Evolutionary conservation across 2,888 invertebrate genomes (phyloP), one percentile per base, ranked within the genome.

Genomic region (Lasioglossum malachurum): DNA sequence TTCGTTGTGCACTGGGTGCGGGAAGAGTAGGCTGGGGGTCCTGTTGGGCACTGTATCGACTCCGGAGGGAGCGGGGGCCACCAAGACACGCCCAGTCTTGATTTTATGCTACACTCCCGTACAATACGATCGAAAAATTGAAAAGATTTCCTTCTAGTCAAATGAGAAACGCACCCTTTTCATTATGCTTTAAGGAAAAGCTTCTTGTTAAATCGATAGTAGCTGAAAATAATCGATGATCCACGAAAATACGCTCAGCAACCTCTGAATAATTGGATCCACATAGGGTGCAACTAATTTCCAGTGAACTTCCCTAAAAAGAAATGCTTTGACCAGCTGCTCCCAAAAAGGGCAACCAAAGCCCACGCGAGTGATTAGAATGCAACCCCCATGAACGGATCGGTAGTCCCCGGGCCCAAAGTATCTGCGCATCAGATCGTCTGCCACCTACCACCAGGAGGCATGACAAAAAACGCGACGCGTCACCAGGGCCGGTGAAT

Each of bases 401-500:
- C 49, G 49, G 53, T 23, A 53, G 53, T 53, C 8, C 23, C 23
- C 53, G 10, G 53, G 53, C 10, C 53, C 23, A 3, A 23, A 23
- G 23, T 53, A 53, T 53, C 53, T n/a, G 1, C 53, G 10, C 10
- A 10, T 23, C 10, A 1, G 31, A 31, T 67, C 67, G 35, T 31
- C 67, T 69, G 19, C 69, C 38, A 69, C 69, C 38, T 38, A 69
- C 69, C 69, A 19, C 23, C 23, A 0, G 10, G 4, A 4, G 4
- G 10, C 10, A 12, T 10, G 23, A 38, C 7, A 69, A 49, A 49
- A 73, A 31, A 10, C 46, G 14, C 23, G 31, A n/a, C 72, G 49
- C 46, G 73, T 73, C 73, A 73, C 73, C 7, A 14, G 27, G 23
- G 12, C 46, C 76, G 60, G 74, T 72, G 78, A 78, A 76, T 76